Base-by-base conservation (phyloP, 2,797 vertebrate species). In the Taeniopygia guttata region DNA sequence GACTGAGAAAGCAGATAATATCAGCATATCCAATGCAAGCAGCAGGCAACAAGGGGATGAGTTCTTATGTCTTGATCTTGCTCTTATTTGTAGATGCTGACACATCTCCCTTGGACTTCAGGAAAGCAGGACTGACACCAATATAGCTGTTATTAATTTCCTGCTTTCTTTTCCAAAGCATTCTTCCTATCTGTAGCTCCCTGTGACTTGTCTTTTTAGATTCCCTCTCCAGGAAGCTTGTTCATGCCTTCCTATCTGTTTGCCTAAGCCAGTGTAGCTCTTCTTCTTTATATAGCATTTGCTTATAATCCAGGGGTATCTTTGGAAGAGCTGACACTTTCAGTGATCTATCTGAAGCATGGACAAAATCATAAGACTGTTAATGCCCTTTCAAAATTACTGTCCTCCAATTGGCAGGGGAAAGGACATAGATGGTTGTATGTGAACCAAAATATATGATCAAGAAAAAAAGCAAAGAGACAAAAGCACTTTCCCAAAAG, bases 1-100 rank as follows among this genome's bases (percentile, higher is more conserved):
- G 75, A 92, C 56, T 63, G 83, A 96, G 90, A 79, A 97, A 76
- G 81, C 30, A 89, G 89, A 74, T 85, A 79, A 87, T 79, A 69
- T 66, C 67, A 84, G 79, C 69, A 80, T 70, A 84, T 87, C 40
- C 68, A 90, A 62, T 36, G 23, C 62, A 87, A 68, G 59, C 1
- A 1, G 63, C 54, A 89, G 40, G 34, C 54, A 87, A 40, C 43
- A 48, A 85, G 62, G 12, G 23, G 43, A 7, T 43, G 70, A 81
- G 36, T 76, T 67, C 38, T 84, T 16, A 46, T 13, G 52, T 68
- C 83, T 82, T 76, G 45, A 74, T 87, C 67, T 66, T 43, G 23
- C 45, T 78, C 21, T 83, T 87, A 81, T 68, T 90, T 88, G 73
- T 62, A 90, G 56, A 79, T 3, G 3, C 52, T 74, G 59, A 82